Evolutionary conservation across 92 coral and sea anemone genomes (phyloP), one percentile per base, ranked within the genome.

Genomic region (Parazoanthus swiftii): DNA sequence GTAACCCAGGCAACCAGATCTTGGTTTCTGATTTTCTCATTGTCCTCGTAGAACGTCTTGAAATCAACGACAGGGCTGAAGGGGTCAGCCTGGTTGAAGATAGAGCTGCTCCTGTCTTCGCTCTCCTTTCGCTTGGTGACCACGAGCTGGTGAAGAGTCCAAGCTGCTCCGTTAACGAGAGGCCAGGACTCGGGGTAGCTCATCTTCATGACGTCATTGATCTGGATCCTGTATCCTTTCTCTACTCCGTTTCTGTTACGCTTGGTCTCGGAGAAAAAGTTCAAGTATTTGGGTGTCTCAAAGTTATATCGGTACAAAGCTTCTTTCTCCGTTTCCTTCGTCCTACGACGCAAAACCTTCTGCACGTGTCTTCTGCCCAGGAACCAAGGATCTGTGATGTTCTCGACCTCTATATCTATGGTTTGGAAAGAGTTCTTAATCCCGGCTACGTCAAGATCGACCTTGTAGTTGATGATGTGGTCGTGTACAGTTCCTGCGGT

Each of bases 401-500:
- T 90, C 68, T 92, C 91, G 20, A 88, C 86, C 71, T 86, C 91
- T 14, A 92, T 48, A 67, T 92, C 90, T 4, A 90, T 72, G 16
- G 90, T 85, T 67, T 94, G 91, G 71, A 86, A 94, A 59, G 96
- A 94, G 89, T 94, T 90, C 51, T 85, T 81, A 54, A 87, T 90
- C 16, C 93, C 96, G n/a, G 91, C 92, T 23, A 94, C 86, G 42
- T 94, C 97, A 54, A 94, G 86, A 36, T 94, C 95, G 0, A 94
- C 94, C 88, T 94, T 94, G 92, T 71, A 94, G 94, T 93, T 91
- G 26, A 94, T 51, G 65, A 94, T 78, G 73, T 94, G 98, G 63
- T 94, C 95, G 70, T 94, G 98, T 7, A 94, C 74, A n/a, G 85
- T 71, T 8, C 98, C 95, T 10, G 91, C 91, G 73, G 93, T 83